Conservation (phyloP, 2,888 invertebrate genomes). For the Schizotus pectinicornis region DNA sequence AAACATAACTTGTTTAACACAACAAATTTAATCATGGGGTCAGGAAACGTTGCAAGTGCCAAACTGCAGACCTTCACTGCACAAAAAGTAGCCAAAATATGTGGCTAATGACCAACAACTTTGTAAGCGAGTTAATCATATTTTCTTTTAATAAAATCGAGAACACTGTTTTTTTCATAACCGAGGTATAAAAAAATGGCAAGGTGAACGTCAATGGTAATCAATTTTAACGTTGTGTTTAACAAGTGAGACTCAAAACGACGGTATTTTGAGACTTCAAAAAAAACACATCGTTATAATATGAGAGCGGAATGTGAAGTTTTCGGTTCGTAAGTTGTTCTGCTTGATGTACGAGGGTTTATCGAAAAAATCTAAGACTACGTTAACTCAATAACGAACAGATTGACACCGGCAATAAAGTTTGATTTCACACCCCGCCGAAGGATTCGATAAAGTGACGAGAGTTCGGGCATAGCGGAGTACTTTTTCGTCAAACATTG, state of each 20-base stretch:
- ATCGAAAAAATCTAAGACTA: no score
- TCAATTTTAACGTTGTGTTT: no score
- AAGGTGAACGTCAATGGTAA: neutral
- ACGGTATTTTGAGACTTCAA: constrained; percentile 4
- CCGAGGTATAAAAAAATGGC: neutral
- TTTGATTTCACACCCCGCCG: no score
- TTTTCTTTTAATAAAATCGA: neutral
- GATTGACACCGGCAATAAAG: no score
- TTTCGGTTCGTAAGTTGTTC: no score
- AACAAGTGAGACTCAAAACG: neutral
- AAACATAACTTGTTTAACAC: no score
- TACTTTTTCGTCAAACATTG: no score
- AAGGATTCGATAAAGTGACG: no score
- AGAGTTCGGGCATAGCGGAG: no score
- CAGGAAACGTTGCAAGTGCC: constrained; percentile 19
- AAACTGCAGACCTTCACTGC: constrained; percentile 22
- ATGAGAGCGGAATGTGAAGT: no score
- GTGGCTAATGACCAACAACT: constrained; percentile 19
- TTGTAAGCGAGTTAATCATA: neutral
- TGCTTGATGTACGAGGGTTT: no score
- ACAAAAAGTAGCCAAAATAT: constrained; percentile 11
- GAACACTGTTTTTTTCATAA: neutral
- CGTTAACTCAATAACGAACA: no score
- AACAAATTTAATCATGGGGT: constrained; percentile 5
- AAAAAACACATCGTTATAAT: neutral